Evolutionary conservation across 2,113 vertebrate genomes (phyloP).

Genomic region (Gorsachius goisagi): DNA sequence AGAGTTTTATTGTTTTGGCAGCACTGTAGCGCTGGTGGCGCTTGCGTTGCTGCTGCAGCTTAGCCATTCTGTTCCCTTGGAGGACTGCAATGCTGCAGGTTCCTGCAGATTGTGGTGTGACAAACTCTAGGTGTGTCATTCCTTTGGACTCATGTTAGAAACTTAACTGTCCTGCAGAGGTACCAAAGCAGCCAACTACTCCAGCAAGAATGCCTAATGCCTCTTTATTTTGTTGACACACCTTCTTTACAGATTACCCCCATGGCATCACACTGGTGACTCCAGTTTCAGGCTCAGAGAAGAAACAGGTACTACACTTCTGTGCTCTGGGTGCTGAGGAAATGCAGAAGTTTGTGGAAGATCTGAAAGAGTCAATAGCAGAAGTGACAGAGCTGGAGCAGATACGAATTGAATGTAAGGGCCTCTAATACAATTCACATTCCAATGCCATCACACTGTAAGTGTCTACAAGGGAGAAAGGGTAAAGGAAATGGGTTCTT

Average conservation of each 20-base stretch:
- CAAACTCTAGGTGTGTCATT: background rate
- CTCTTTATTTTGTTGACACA: background rate
- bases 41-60: background rate
- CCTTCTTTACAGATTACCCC: constrained; percentile 87
- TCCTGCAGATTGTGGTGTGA: background rate
- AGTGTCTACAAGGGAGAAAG: background rate
- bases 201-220: background rate
- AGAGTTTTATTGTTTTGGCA: background rate
- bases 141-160: background rate
- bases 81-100: background rate
- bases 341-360: constrained; percentile 96
- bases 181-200: background rate
- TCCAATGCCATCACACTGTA: background rate
- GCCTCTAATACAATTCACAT: background rate
- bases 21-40: background rate
- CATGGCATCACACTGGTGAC: constrained; percentile 95
- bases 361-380: constrained; percentile 94
- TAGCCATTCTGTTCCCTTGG: background rate
- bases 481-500: background rate
- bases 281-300: constrained; percentile 92
- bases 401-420: constrained; percentile 97
- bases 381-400: constrained; percentile 99
- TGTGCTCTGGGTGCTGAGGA: constrained; percentile 94
- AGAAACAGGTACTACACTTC: constrained; percentile 96
- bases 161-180: background rate